Conservation (phyloP, 1,140 invertebrate species). For the Nautilus pompilius region DNA sequence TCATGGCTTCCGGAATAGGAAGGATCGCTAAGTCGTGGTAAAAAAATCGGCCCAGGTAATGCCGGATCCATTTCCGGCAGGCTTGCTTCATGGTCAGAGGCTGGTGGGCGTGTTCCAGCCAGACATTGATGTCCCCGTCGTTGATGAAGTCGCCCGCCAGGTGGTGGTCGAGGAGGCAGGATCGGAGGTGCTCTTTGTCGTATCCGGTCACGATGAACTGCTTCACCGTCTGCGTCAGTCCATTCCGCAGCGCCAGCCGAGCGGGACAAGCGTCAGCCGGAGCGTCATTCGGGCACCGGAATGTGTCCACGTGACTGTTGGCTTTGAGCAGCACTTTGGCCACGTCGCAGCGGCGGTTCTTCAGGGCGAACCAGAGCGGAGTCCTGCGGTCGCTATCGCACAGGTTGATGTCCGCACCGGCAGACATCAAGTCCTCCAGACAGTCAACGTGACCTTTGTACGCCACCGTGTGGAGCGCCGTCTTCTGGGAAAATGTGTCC, state of each 20-base stretch:
- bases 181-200: slow-evolving; percentile 26
- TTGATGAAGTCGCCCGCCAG: slow-evolving; percentile 5
- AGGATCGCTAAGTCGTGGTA: slow-evolving; percentile 26
- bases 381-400: slow-evolving; percentile 24
- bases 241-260: slow-evolving; percentile 18
- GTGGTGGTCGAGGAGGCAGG: slow-evolving; percentile 9
- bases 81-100: slow-evolving; percentile 26
- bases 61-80: slow-evolving; percentile 33
- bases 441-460: slow-evolving; percentile 43
- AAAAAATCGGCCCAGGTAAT: slow-evolving; percentile 26
- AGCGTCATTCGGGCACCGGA: slow-evolving; percentile 18
- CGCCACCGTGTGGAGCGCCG: slow-evolving; percentile 40
- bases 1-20: slow-evolving; percentile 29
- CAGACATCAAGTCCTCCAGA: slow-evolving; percentile 31
- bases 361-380: slow-evolving; percentile 42
- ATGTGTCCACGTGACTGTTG: slow-evolving; percentile 34
- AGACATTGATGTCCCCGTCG: slow-evolving; percentile 18
- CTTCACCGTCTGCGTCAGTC: slow-evolving; percentile 22
- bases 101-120: slow-evolving; percentile 25
- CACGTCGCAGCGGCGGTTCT: slow-evolving; percentile 28
- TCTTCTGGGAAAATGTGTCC: slow-evolving; percentile 22
- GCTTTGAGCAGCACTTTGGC: slow-evolving; percentile 33
- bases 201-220: slow-evolving; percentile 38
- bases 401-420: slow-evolving; percentile 34
- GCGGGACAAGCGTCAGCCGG: slow-evolving; percentile 25